Evolutionary conservation across 2,888 invertebrate species (phyloP).

Genomic region (Seira ritae): DNA sequence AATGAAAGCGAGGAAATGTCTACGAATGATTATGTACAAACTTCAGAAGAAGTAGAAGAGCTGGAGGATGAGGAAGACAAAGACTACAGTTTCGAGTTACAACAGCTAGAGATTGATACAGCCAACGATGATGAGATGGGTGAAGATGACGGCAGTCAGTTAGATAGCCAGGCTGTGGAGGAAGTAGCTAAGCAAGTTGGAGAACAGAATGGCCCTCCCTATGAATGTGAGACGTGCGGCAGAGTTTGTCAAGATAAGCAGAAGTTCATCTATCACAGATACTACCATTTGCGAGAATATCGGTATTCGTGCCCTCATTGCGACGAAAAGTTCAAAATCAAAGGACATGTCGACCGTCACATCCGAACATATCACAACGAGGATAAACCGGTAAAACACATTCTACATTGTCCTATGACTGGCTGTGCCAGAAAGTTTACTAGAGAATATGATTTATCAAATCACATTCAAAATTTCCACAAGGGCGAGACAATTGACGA

Average conservation of each 20-base stretch:
- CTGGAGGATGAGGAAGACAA: constrained; percentile 6
- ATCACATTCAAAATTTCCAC: constrained; percentile 47
- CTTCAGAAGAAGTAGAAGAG: constrained; percentile 44
- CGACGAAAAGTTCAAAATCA: constrained; percentile 60
- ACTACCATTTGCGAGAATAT: constrained; percentile 55
- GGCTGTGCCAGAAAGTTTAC: constrained; percentile 55
- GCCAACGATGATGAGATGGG: constrained; percentile 38
- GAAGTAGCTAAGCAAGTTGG: neutral
- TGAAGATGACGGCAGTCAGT: constrained; percentile 20
- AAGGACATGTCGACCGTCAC: constrained; percentile 57
- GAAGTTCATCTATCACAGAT: constrained; percentile 55
- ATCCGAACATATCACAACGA: constrained; percentile 55
- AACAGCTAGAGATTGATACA: constrained; percentile 53
- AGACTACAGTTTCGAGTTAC: constrained; percentile 51
- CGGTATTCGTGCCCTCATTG: constrained; percentile 47
- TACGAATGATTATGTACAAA: no score
- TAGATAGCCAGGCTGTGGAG: constrained; percentile 29
- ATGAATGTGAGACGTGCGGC: constrained; percentile 42
- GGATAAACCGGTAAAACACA: constrained; percentile 29
- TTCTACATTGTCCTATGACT: constrained; percentile 41
- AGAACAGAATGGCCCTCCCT: constrained; percentile 23
- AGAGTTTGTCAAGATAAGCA: constrained; percentile 41
- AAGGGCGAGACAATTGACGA: neutral
- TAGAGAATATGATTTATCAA: constrained; percentile 55
- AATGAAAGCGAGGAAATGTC: no score